Conservation (phyloP, 2,888 invertebrate genomes). For the Bellardia pandia region DNA sequence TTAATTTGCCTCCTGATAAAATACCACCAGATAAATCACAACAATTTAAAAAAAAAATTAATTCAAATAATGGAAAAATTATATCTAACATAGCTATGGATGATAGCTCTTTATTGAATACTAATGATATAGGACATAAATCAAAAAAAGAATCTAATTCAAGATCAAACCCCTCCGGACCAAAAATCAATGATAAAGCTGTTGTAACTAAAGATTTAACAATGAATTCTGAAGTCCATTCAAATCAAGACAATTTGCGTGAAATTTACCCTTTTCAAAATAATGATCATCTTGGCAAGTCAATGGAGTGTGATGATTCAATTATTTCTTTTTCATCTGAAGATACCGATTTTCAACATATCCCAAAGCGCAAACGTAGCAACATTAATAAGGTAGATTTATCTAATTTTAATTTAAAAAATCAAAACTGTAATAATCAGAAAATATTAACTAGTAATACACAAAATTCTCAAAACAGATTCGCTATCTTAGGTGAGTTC, state of each 20-base stretch:
- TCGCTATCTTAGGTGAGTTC: conserved; percentile 16
- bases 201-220: background rate
- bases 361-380: no score
- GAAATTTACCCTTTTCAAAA: background rate
- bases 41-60: background rate
- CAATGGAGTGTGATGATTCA: conserved; percentile 1
- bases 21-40: background rate
- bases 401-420: conserved; percentile 5
- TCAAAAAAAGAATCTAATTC: background rate
- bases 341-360: no score
- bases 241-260: background rate
- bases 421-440: background rate
- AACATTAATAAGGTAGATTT: conserved; percentile 12
- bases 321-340: background rate
- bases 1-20: background rate
- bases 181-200: background rate
- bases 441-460: background rate
- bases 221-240: background rate
- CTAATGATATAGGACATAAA: no score
- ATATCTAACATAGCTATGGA: background rate
- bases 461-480: conserved; percentile 17
- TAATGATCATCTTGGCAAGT: background rate
- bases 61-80: background rate
- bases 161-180: background rate
- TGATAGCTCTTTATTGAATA: no score